Evolutionary conservation across 2,797 vertebrate genomes (phyloP).

Genomic region (Muscicapa comitata): DNA sequence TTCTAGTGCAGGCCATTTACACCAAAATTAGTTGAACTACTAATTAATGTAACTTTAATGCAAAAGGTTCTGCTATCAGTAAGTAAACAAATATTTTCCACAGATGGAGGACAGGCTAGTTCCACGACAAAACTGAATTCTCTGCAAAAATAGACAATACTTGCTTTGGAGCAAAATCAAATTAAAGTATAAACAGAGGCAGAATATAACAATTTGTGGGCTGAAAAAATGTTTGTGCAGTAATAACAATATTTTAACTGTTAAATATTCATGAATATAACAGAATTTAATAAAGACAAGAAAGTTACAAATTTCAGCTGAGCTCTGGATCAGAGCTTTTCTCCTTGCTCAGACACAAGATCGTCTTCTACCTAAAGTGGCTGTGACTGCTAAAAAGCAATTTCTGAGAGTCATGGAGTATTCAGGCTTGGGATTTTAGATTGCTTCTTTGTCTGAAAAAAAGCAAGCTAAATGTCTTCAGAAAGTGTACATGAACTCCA

Average conservation of each 20-base stretch:
- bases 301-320: not conserved
- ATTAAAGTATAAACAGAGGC: not conserved
- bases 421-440: not conserved
- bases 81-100: not conserved
- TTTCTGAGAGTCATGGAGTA: not conserved
- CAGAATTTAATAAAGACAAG: not conserved
- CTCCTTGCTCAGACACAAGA: not conserved
- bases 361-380: not conserved
- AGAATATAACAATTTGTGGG: not conserved
- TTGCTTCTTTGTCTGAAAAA: not conserved
- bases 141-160: not conserved
- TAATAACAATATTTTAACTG: not conserved
- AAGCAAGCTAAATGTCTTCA: not conserved
- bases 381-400: not conserved
- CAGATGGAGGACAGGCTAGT: not conserved
- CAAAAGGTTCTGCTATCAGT: not conserved
- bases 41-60: not conserved
- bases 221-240: not conserved
- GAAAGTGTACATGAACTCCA: not conserved
- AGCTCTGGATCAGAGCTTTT: not conserved
- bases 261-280: slow-evolving; percentile 9
- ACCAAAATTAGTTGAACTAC: not conserved
- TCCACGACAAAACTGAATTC: not conserved
- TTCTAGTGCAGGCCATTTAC: not conserved
- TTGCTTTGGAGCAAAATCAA: not conserved